phyloP scores from a whole-genome alignment of 2,797 vertebrate genomes.

The Anguilla marmorata region DNA sequence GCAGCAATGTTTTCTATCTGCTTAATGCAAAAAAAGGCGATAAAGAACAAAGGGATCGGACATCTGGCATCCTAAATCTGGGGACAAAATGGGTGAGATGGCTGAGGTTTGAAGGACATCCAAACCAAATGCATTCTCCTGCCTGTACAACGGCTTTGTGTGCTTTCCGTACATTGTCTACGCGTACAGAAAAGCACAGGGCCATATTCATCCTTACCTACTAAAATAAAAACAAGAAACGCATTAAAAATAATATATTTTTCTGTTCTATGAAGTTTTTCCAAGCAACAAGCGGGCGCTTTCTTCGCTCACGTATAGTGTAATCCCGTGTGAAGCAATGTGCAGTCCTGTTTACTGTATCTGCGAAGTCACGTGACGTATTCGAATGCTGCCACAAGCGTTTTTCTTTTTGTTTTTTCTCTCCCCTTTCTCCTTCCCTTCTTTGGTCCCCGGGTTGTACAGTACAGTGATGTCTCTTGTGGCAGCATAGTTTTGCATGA shows the following conservation, averaged over 20 bases:
- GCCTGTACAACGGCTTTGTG: conserved; percentile 20
- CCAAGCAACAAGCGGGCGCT: background rate
- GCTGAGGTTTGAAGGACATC: conserved; percentile 22
- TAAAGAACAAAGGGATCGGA: conserved; percentile 58
- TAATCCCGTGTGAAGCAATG: conserved; percentile 63
- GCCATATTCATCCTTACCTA: background rate
- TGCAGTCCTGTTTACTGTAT: conserved; percentile 70
- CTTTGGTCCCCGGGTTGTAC: conserved; percentile 54
- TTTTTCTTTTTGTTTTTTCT: conserved; percentile 57
- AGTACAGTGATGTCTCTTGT: conserved; percentile 73
- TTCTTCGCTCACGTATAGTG: conserved; percentile 20
- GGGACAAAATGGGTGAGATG: conserved; percentile 65
- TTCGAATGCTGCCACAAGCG: conserved; percentile 66
- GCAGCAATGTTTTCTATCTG: conserved; percentile 46
- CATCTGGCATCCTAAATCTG: conserved; percentile 70
- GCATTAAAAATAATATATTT: background rate
- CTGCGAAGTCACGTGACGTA: conserved; percentile 61
- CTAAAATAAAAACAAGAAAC: background rate
- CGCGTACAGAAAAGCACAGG: background rate
- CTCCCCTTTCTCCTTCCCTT: conserved; percentile 45
- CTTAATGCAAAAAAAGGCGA: conserved; percentile 51
- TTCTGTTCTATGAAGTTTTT: background rate
- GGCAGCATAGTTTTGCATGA: conserved; percentile 65
- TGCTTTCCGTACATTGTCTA: background rate
- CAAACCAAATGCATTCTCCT: conserved; percentile 1